Evolutionary conservation across 2,797 vertebrate genomes (phyloP), one percentile per base, ranked within the genome.

Genomic region (Pelodytes ibericus): DNA sequence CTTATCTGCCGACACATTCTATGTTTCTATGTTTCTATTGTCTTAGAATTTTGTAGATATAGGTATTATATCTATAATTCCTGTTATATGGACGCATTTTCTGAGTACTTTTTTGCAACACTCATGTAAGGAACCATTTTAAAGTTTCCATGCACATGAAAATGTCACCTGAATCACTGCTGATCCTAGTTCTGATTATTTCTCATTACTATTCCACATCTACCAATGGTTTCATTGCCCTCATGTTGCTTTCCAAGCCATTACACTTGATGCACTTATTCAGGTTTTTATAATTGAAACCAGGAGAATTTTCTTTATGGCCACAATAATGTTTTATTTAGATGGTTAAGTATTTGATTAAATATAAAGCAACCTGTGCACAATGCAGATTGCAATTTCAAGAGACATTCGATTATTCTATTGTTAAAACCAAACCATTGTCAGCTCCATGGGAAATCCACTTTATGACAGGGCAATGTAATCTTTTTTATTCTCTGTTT

Each of bases 51-150:
- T n/a, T n/a, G n/a, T n/a, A n/a, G n/a, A n/a, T n/a, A n/a, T n/a
- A n/a, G n/a, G n/a, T n/a, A n/a, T n/a, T n/a, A n/a, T n/a, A n/a
- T n/a, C n/a, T n/a, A n/a, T n/a, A n/a, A n/a, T n/a, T n/a, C n/a
- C n/a, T n/a, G n/a, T n/a, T n/a, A n/a, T n/a, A n/a, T n/a, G n/a
- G n/a, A n/a, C n/a, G n/a, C n/a, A n/a, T n/a, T n/a, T n/a, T n/a
- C n/a, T n/a, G n/a, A n/a, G n/a, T n/a, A n/a, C n/a, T n/a, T n/a
- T n/a, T n/a, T n/a, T n/a, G n/a, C n/a, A n/a, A n/a, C n/a, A n/a
- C n/a, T n/a, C n/a, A 81, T 75, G 72, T 59, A 86, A 82, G 29
- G 85, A 78, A 78, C 7, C 4, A 8, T 47, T 62, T 31, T 56
- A 44, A 16, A 44, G 3, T 5, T 13, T 44, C 2, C 41, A 44